phyloP scores from a whole-genome alignment of 2,888 invertebrate genomes.

The Nephrotoma guestfalica region DNA sequence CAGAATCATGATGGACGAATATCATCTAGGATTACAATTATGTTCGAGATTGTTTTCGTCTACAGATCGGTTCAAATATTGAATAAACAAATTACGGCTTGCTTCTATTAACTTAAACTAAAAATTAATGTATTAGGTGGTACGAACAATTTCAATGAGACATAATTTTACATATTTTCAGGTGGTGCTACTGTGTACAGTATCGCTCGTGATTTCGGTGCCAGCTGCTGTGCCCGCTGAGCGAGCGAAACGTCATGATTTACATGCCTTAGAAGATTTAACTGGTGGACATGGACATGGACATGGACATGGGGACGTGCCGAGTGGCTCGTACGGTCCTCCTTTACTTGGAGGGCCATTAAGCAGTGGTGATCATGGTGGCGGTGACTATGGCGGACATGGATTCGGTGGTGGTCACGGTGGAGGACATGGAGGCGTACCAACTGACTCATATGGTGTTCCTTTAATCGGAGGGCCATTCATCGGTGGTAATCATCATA shows the following conservation, averaged over 20 bases:
- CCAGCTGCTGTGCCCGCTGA: neutral
- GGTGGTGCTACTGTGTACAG: neutral
- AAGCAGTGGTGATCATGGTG: constrained; percentile 11
- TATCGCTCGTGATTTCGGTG: neutral
- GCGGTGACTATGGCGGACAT: constrained; percentile 19
- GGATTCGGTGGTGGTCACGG: constrained; percentile 17
- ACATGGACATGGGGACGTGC: neutral
- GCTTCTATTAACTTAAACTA: neutral
- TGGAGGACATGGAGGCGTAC: constrained; percentile 18
- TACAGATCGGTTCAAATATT: constrained; percentile 1
- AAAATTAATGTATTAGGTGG: neutral
- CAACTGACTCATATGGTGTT: constrained; percentile 12
- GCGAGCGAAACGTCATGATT: neutral
- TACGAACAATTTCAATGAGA: neutral
- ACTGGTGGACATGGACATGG: neutral
- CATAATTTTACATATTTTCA: neutral
- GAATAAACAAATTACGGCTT: neutral
- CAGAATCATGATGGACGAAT: neutral
- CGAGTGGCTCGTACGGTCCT: neutral
- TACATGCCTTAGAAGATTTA: neutral
- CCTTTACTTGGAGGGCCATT: neutral
- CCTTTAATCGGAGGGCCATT: constrained; percentile 15
- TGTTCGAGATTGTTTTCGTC: neutral
- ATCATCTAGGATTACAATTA: neutral
- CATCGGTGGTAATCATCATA: constrained; percentile 18